These are phyloP conservation scores for Xiphophorus hellerii DNA, from an alignment of 2,113 vertebrate species.

Conservation along the genomic window DNA sequence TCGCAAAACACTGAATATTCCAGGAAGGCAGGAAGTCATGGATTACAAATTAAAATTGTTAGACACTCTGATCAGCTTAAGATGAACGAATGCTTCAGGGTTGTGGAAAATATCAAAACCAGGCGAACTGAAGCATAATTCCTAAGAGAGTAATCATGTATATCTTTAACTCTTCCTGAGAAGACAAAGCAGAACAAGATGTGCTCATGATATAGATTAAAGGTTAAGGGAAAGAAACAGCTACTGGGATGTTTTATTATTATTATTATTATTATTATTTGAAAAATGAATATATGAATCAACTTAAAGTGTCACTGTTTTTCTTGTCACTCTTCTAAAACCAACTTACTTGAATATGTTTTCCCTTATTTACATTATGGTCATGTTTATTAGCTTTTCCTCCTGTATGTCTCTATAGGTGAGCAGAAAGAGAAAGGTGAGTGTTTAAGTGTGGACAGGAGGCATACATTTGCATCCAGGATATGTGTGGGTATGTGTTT, in stretches of 20 bases:
- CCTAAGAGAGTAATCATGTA: too few relatives aligned
- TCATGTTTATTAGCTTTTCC: not conserved
- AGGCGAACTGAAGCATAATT: too few relatives aligned
- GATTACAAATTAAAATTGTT: too few relatives aligned
- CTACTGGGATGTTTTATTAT: not conserved
- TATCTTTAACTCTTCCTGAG: too few relatives aligned
- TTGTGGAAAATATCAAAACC: too few relatives aligned
- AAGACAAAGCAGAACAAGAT: too few relatives aligned
- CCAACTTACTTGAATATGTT: not conserved
- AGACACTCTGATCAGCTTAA: too few relatives aligned
- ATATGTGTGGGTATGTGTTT: slow-evolving; percentile 25
- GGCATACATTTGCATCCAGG: slow-evolving; percentile 11
- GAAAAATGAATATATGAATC: not conserved
- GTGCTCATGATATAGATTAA: too few relatives aligned
- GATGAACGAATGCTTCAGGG: too few relatives aligned
- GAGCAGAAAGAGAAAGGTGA: not conserved
- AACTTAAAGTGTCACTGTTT: not conserved
- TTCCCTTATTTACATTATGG: not conserved
- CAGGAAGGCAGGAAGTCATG: too few relatives aligned
- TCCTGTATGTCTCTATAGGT: not conserved
- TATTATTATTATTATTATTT: not conserved
- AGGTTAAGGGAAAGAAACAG: not conserved
- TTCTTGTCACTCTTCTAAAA: not conserved
- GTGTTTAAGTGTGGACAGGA: slow-evolving; percentile 23
- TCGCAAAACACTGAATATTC: too few relatives aligned